Base-by-base conservation (phyloP, 2,888 invertebrate genomes). In the Acleris emargana region DNA sequence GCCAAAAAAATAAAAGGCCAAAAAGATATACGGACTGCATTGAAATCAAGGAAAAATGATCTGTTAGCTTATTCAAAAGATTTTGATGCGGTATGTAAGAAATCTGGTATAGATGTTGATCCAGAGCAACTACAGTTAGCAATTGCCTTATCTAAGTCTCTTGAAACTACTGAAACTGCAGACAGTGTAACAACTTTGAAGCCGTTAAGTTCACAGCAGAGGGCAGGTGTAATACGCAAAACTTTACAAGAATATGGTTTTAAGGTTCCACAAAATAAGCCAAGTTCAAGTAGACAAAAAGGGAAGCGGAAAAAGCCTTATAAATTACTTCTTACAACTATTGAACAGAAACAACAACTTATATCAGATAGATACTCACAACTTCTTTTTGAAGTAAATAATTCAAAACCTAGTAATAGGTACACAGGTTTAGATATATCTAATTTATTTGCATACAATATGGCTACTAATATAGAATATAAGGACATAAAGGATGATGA, bases 81-180 rank as follows among this genome's bases (percentile, higher is more conserved):
- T 68, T 93, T 87, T 84, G 87, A 86, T 73, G 82, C 76, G 75
- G 87, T 91, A 68, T 94, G 88, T 71, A 84, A 82, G 67, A 76
- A 82, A 69, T 84, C 83, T 61, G 91, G 91, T 1, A 74, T 89
- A 59, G 94, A 95, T 79, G 86, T 94, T 53, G 94, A 95, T 85
- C 86, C 94, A 0, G 94, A 95, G 73, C 94, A 96, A 71, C 83
- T 95, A 68, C 95, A 95, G 79, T 76, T 96, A 81, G 95, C 95
- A 51, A 87, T 96, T 72, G 95, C 95, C 16, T 79, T 96, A 66
- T 95, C 95, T 3, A 94, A 93, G 76, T 95, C 95, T 0, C 78
- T 93, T 5, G 78, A 87, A 67, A 57, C 73, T 28, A 49, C 61
- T n/a, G 70, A 73, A 47, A 43, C 62, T 45, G 60, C 57, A 66